phyloP scores from a whole-genome alignment of 1,140 invertebrate species.

The Manduca sexta region DNA sequence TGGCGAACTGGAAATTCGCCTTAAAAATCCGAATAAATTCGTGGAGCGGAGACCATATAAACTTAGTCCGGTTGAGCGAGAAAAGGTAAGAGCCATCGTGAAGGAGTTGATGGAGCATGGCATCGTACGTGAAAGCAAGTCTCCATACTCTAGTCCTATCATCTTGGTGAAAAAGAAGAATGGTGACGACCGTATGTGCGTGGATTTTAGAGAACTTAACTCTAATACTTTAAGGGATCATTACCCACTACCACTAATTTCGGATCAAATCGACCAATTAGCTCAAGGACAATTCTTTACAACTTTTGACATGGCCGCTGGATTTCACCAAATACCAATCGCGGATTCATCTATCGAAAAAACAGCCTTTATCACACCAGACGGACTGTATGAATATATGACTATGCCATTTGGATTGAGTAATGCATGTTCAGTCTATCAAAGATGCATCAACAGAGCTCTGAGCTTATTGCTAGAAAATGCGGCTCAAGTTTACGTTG shows the following conservation, averaged over 20 bases:
- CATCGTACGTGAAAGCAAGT: slow-evolving; percentile 49
- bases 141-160: slow-evolving; percentile 22
- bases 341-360: slow-evolving; percentile 46
- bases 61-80: slow-evolving; percentile 15
- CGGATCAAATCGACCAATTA: too few relatives aligned
- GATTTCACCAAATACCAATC: slow-evolving; percentile 51
- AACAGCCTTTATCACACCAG: slow-evolving; percentile 64
- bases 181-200: slow-evolving; percentile 6
- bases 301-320: slow-evolving; percentile 21
- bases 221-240: slow-evolving; percentile 4
- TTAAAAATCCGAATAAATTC: slow-evolving; percentile 7
- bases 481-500: neutral
- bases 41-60: slow-evolving; percentile 18
- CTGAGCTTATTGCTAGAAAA: neutral
- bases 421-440: slow-evolving; percentile 19
- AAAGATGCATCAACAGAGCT: slow-evolving; percentile 27
- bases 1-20: slow-evolving; percentile 1
- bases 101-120: slow-evolving; percentile 14
- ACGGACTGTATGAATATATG: slow-evolving; percentile 20
- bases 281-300: slow-evolving; percentile 5
- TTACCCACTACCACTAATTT: slow-evolving; percentile 12
- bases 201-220: slow-evolving; percentile 13
- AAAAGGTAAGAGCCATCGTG: slow-evolving; percentile 17
- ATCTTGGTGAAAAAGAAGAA: neutral
- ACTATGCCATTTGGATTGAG: slow-evolving; percentile 23